Percentiles rank a stretch among this genome's conserved stretches.
Conservation (phyloP, 2,113 vertebrate genomes). For the Grammatotria lemairii region DNA sequence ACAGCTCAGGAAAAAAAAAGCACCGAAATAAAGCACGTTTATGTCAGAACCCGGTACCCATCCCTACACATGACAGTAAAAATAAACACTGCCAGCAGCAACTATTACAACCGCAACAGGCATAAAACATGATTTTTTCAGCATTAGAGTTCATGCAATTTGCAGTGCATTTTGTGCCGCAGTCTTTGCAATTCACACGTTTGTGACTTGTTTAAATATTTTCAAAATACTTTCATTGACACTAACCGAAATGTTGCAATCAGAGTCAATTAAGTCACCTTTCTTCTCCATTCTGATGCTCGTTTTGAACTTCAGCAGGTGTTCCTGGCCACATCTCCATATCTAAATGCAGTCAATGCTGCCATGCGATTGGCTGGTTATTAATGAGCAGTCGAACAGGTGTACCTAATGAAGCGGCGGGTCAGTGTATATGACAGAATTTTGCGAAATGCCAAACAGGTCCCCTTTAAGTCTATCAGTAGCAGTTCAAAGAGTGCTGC, state of each 20-base stretch:
- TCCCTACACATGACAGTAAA: not conserved
- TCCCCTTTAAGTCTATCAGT: not conserved
- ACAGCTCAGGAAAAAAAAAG: too few species aligned
- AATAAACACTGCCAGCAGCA: not conserved
- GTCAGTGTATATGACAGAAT: not conserved
- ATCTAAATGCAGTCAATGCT: not conserved
- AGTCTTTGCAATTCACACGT: rapidly evolving
- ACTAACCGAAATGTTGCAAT: rapidly evolving
- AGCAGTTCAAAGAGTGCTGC: not conserved
- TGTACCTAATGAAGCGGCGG: not conserved
- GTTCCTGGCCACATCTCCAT: not conserved
- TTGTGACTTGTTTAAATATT: not conserved
- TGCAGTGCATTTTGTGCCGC: rapidly evolving
- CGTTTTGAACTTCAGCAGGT: not conserved
- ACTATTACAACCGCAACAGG: not conserved
- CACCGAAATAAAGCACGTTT: too few species aligned
- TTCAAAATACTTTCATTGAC: not conserved
- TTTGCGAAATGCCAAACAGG: not conserved
- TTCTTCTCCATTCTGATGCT: not conserved
- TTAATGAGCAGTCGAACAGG: not conserved
- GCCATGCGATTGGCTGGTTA: not conserved
- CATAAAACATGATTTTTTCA: not conserved
- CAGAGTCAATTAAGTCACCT: not conserved
- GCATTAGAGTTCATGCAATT: not conserved
- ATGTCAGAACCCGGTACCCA: too few species aligned